Evolutionary conservation across 2,113 vertebrate genomes (phyloP).

Genomic region (Cyphomyrus plagiostoma): DNA sequence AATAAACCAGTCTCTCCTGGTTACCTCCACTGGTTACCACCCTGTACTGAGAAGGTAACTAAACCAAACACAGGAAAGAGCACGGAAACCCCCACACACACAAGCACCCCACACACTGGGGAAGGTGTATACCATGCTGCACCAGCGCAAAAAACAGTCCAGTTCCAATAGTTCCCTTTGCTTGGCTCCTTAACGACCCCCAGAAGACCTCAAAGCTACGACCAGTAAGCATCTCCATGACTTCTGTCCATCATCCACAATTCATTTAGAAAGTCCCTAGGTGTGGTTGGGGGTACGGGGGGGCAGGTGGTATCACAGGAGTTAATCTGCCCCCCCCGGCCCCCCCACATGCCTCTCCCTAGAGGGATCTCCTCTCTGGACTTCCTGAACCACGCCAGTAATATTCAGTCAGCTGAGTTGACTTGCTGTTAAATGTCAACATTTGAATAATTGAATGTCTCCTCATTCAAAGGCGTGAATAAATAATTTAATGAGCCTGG

Average conservation of each 20-base stretch:
- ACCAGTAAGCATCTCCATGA: not conserved
- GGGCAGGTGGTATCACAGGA: too few relatives aligned
- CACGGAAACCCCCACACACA: not conserved
- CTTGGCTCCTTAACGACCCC: not conserved
- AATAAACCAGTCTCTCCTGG: not conserved
- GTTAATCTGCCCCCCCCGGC: not conserved
- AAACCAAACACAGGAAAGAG: not conserved
- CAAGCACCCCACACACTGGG: not conserved
- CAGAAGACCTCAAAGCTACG: not conserved
- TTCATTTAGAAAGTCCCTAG: not conserved
- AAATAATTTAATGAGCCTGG: slow-evolving; percentile 27
- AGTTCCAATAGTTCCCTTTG: not conserved
- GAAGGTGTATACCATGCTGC: not conserved
- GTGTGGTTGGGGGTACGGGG: not conserved
- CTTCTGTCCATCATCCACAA: not conserved
- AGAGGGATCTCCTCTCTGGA: not conserved
- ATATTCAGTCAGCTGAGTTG: not conserved
- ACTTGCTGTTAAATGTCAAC: slow-evolving; percentile 29
- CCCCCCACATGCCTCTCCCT: not conserved
- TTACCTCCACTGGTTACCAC: not conserved
- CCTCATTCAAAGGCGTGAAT: slow-evolving; percentile 19
- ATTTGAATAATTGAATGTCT: slow-evolving; percentile 47
- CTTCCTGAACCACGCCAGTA: not conserved
- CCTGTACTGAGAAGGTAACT: not conserved
- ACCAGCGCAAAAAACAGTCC: not conserved